phyloP scores from a whole-genome alignment of 2,113 vertebrate genomes.

The Patagioenas fasciata region DNA sequence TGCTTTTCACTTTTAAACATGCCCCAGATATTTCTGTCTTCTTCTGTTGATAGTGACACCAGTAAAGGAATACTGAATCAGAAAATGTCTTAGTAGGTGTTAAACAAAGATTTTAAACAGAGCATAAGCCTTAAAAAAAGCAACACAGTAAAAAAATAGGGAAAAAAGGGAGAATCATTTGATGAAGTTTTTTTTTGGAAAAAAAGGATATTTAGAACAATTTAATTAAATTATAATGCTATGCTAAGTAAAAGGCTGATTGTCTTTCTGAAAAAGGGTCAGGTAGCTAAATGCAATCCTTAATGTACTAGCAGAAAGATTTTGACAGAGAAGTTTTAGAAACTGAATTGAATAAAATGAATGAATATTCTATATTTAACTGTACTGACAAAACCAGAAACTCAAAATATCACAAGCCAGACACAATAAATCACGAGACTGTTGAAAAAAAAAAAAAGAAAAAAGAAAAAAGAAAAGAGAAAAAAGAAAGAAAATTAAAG shows the following conservation, averaged over 20 bases:
- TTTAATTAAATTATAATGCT: background rate
- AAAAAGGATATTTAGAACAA: background rate
- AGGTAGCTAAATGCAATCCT: background rate
- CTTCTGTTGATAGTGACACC: background rate
- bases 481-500: no score
- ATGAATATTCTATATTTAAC: background rate
- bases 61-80: background rate
- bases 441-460: background rate
- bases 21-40: background rate
- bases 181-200: background rate
- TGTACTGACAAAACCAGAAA: background rate
- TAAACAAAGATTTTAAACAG: background rate
- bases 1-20: background rate
- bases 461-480: no score
- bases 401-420: background rate
- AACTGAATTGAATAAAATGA: background rate
- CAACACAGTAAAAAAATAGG: background rate
- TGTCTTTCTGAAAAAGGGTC: background rate
- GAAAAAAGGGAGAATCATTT: accelerated
- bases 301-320: background rate
- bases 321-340: background rate
- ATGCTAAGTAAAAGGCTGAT: background rate
- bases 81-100: background rate
- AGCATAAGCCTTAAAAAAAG: background rate
- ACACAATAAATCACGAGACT: background rate